These are phyloP conservation scores for Synanceia verrucosa DNA, from an alignment of 2,797 vertebrate genomes.

Conservation along the genomic window DNA sequence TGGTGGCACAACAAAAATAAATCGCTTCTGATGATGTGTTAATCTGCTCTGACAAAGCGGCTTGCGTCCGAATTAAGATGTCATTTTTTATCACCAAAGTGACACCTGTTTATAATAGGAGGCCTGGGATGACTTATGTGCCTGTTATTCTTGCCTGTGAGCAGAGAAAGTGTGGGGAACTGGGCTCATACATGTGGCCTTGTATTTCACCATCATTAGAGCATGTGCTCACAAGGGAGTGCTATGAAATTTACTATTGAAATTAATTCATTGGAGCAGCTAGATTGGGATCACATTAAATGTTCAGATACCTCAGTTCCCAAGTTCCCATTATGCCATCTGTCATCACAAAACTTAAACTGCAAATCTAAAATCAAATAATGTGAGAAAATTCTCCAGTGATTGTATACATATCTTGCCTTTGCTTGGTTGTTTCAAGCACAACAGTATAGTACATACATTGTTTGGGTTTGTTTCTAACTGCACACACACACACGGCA, in stretches of 20 bases:
- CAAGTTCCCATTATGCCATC: conserved; percentile 18
- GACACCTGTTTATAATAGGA: conserved; percentile 85
- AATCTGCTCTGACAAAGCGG: conserved; percentile 80
- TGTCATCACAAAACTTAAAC: conserved; percentile 42
- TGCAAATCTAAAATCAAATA: conserved; percentile 22
- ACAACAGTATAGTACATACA: conserved; percentile 3
- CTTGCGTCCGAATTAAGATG: conserved; percentile 80
- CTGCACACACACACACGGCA: conserved; percentile 11
- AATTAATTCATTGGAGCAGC: conserved; percentile 63
- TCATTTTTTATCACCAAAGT: conserved; percentile 82
- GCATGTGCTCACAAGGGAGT: conserved; percentile 48
- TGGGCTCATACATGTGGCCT: conserved; percentile 48
- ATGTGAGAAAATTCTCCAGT: conserved; percentile 36
- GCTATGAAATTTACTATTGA: conserved; percentile 46
- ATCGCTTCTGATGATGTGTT: conserved; percentile 78
- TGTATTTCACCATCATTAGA: conserved; percentile 50
- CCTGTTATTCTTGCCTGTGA: conserved; percentile 74
- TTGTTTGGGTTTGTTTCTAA: neutral
- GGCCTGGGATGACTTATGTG: conserved; percentile 78
- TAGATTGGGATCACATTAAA: conserved; percentile 47
- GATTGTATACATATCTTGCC: conserved; percentile 29
- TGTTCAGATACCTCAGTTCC: conserved; percentile 45
- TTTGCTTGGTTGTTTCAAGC: conserved; percentile 18
- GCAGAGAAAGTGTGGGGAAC: conserved; percentile 47
- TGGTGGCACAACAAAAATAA: conserved; percentile 80